phyloP scores from a whole-genome alignment of 2,797 vertebrate species.

The Muscicapa comitata region DNA sequence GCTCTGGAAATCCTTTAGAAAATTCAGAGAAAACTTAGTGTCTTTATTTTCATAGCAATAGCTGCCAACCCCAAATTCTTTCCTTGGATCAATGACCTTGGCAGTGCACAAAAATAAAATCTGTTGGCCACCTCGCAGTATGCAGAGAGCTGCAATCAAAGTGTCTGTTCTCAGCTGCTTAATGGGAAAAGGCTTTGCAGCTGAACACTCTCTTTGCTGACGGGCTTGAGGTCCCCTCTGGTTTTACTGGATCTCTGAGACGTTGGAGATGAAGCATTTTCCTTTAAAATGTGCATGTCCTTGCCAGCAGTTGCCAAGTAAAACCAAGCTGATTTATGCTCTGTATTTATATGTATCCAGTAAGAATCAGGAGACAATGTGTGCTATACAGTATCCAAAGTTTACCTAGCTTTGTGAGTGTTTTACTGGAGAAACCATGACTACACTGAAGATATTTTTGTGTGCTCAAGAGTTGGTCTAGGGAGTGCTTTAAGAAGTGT shows the following conservation, averaged over 20 bases:
- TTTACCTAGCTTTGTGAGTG: neutral
- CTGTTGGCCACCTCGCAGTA: neutral
- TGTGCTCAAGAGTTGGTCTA: neutral
- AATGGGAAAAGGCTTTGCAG: neutral
- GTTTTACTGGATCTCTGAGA: neutral
- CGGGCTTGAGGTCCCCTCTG: neutral
- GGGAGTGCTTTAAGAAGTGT: neutral
- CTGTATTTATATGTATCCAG: neutral
- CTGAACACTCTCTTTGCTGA: neutral
- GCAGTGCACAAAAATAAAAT: neutral
- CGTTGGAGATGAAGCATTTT: neutral
- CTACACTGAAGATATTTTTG: neutral
- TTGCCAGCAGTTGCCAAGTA: neutral
- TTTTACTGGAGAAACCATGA: neutral
- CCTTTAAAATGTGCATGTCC: neutral
- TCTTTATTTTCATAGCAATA: neutral
- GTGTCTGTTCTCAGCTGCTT: neutral
- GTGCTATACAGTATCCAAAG: neutral
- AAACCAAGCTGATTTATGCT: neutral
- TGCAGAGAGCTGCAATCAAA: neutral
- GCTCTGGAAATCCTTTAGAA: neutral
- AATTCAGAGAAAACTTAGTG: neutral
- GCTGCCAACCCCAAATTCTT: neutral
- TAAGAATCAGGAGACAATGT: neutral
- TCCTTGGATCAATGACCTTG: neutral